Base-by-base conservation (phyloP, 2,888 invertebrate species). In the Suillia variegata region DNA sequence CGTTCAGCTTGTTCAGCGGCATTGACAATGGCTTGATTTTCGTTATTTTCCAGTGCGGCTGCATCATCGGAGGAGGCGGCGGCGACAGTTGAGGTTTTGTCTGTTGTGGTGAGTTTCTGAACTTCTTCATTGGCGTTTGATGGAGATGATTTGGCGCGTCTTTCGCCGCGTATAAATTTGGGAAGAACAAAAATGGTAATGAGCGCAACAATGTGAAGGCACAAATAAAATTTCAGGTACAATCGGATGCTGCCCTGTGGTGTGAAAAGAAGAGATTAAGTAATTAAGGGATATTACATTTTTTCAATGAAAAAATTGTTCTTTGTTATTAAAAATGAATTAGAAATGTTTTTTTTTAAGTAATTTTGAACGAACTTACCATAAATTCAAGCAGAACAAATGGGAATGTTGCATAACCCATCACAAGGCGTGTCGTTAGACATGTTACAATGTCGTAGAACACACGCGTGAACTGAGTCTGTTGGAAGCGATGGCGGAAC, bases 401-500 rank as follows among this genome's bases (percentile, higher is more conserved):
- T 67, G 95, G 92, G 80, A 95, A 94, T 48, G 95, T 93, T 56
- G 92, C 85, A 80, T 98, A 98, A 31, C 92, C 91, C 87, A 98
- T 88, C 62, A 91, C 87, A 52, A 96, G 80, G 69, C 96, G 88
- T 18, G 96, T 96, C 38, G 89, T 86, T 24, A 91, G 75, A 78
- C 94, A 92, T 42, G 97, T 93, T 61, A 92, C 71, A 56, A 87
- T 83, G 81, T 98, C 94, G 81, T 98, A 98, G 66, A 92, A 84
- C 67, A 87, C 79, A 81, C 92, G 92, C 65, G 86, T 84, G 49
- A 85, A 83, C 63, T 84, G 84, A 69, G 87, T 88, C 70, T 85
- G 85, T 70, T 89, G 81, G 84, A 97, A 96, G 78, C 89, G 85
- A 61, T 93, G 92, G 56, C 97, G 88, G 63, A 92, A 84, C 71